phyloP scores from a whole-genome alignment of 2,888 invertebrate genomes.

The Cacoxenus indagator region DNA sequence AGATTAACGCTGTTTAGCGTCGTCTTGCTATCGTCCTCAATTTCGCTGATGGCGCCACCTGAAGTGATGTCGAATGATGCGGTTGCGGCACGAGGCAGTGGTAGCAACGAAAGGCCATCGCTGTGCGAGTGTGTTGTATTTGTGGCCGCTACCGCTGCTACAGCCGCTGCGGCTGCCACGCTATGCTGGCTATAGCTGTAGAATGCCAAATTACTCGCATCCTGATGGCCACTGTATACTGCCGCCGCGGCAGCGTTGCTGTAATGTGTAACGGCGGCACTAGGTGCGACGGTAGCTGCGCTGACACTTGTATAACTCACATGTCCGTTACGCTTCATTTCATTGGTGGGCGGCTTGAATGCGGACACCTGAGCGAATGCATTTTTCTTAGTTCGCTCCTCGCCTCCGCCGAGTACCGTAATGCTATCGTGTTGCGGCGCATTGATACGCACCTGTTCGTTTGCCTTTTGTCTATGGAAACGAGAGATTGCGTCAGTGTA shows the following conservation, averaged over 20 bases:
- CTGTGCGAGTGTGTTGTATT: slow-evolving; percentile 18
- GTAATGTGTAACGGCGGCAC: slow-evolving; percentile 25
- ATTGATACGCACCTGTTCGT: slow-evolving; percentile 69
- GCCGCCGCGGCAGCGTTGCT: slow-evolving; percentile 23
- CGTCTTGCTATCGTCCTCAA: slow-evolving; percentile 18
- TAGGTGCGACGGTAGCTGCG: slow-evolving; percentile 33
- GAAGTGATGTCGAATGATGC: slow-evolving; percentile 30
- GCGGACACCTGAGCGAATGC: slow-evolving; percentile 85
- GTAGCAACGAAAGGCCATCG: slow-evolving; percentile 27
- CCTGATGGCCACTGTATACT: background rate
- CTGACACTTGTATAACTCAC: slow-evolving; percentile 38
- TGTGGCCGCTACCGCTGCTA: slow-evolving; percentile 48
- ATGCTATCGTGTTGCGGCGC: slow-evolving; percentile 49
- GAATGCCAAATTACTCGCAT: slow-evolving; percentile 43
- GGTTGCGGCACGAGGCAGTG: slow-evolving; percentile 29
- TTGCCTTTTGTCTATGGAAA: slow-evolving; percentile 70
- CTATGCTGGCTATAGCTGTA: slow-evolving; percentile 53
- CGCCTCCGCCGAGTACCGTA: slow-evolving; percentile 4
- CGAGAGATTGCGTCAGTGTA: slow-evolving; percentile 69
- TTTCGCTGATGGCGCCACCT: slow-evolving; percentile 1
- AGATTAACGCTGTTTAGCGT: slow-evolving; percentile 5
- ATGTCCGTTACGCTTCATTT: slow-evolving; percentile 73
- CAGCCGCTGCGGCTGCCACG: slow-evolving; percentile 27
- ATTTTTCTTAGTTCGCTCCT: slow-evolving; percentile 41
- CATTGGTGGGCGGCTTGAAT: slow-evolving; percentile 83